phyloP scores from a whole-genome alignment of 2,797 vertebrate genomes.

The Typhlichthys eigenmanni region DNA sequence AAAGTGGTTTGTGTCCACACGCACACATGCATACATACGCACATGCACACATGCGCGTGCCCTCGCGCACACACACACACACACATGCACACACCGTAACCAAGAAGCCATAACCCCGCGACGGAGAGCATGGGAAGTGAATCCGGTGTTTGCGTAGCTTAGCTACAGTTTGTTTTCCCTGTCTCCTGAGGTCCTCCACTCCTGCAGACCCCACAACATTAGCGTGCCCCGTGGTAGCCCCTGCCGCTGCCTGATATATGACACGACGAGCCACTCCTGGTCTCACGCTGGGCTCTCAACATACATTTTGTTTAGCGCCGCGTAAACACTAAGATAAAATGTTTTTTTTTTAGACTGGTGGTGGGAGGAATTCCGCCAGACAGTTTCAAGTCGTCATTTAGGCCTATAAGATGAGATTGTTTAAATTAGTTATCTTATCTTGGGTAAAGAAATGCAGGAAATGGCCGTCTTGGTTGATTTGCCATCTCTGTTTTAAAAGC shows the following conservation, averaged over 20 bases:
- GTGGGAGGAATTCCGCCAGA: no score
- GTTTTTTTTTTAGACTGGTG: not conserved
- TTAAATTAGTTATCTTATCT: no score
- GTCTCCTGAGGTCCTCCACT: not conserved
- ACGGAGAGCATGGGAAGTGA: constrained; percentile 51
- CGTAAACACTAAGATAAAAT: constrained; percentile 20
- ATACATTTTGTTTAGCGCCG: constrained; percentile 23
- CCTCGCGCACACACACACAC: no score
- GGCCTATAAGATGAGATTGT: no score
- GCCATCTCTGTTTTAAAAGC: no score
- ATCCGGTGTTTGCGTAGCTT: not conserved
- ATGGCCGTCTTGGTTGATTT: no score
- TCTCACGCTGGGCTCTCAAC: constrained; percentile 14
- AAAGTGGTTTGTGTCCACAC: not conserved
- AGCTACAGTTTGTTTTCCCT: not conserved
- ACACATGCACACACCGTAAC: not conserved
- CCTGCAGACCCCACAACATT: constrained; percentile 23
- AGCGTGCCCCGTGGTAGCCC: constrained; percentile 29
- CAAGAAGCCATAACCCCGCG: constrained; percentile 23
- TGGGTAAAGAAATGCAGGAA: no score
- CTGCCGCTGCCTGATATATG: constrained; percentile 23
- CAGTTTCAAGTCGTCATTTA: no score
- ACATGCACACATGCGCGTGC: not conserved
- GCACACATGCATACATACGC: not conserved
- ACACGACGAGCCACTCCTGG: not conserved